A percentile compares a stretch with the other conserved stretches of the same genome.
Evolutionary conservation across 2,888 invertebrate species (phyloP).

Genomic region (Clepsis dumicolana): DNA sequence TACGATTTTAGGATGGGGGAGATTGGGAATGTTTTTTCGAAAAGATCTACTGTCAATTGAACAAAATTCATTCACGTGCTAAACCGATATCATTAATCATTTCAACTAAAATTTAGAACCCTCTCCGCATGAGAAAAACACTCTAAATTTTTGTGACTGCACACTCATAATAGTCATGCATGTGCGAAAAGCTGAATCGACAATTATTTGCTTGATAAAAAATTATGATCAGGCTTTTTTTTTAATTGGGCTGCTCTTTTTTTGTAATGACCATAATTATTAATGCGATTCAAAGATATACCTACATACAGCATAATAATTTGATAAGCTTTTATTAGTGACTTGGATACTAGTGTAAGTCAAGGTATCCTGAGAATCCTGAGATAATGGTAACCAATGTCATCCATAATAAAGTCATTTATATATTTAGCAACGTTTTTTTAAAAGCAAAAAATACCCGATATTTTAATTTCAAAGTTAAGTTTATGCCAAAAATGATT

Average conservation of each 20-base stretch:
- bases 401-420: no score
- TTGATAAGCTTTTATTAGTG: no score
- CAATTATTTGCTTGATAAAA: slow-evolving; percentile 25
- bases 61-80: slow-evolving; percentile 72
- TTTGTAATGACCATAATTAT: no score
- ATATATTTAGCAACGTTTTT: no score
- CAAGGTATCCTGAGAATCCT: no score
- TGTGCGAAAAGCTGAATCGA: slow-evolving; percentile 27
- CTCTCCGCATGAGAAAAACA: slow-evolving; percentile 36
- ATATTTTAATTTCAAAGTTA: no score
- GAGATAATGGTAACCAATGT: no score
- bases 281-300: no score
- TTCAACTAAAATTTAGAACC: slow-evolving; percentile 60
- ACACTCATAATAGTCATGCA: slow-evolving; percentile 21
- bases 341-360: no score
- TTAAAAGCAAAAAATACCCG: no score
- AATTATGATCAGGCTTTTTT: slow-evolving; percentile 26
- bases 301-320: no score
- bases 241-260: not conserved
- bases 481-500: no score
- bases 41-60: slow-evolving; percentile 75
- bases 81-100: slow-evolving; percentile 80
- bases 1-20: slow-evolving; percentile 67
- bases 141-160: slow-evolving; percentile 30
- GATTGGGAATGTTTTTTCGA: slow-evolving; percentile 67